Conservation (phyloP, 2,888 invertebrate genomes). For the Nemotelus nigrinus region DNA sequence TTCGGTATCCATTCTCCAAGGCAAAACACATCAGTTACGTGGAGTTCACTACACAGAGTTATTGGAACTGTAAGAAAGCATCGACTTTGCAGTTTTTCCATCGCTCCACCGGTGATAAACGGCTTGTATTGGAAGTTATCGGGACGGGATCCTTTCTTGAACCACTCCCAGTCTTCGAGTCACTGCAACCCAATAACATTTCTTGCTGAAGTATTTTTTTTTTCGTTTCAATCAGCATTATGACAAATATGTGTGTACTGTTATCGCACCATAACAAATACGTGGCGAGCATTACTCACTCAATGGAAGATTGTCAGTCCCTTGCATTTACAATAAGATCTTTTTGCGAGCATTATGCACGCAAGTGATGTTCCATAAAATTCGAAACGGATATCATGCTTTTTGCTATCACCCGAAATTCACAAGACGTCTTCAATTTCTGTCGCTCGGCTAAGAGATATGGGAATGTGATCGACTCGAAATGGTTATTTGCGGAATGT, state of each 20-base stretch:
- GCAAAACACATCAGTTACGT: conserved; percentile 20
- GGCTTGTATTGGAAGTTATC: not conserved
- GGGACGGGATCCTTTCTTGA: not conserved
- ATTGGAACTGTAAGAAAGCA: conserved; percentile 11
- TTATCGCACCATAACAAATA: conserved; percentile 30
- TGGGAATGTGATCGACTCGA: too few species aligned
- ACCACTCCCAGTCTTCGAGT: not conserved
- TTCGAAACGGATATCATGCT: not conserved
- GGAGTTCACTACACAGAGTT: conserved; percentile 19
- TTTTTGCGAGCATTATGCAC: not conserved
- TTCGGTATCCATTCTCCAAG: conserved; percentile 2
- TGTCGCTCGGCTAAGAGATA: too few species aligned
- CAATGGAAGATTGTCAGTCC: not conserved
- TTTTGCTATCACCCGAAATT: too few species aligned
- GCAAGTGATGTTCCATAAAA: not conserved
- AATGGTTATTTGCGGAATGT: too few species aligned
- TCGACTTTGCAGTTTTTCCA: conserved; percentile 19
- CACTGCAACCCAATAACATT: not conserved
- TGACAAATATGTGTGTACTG: not conserved
- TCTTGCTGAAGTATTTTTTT: conserved; percentile 9
- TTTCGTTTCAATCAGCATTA: conserved; percentile 4
- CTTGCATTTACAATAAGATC: not conserved
- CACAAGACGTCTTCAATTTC: too few species aligned
- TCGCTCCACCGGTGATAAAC: conserved; percentile 19
- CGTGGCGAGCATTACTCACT: not conserved